Conservation (phyloP, 2,113 vertebrate genomes). For the Eupsittula cactorum region DNA sequence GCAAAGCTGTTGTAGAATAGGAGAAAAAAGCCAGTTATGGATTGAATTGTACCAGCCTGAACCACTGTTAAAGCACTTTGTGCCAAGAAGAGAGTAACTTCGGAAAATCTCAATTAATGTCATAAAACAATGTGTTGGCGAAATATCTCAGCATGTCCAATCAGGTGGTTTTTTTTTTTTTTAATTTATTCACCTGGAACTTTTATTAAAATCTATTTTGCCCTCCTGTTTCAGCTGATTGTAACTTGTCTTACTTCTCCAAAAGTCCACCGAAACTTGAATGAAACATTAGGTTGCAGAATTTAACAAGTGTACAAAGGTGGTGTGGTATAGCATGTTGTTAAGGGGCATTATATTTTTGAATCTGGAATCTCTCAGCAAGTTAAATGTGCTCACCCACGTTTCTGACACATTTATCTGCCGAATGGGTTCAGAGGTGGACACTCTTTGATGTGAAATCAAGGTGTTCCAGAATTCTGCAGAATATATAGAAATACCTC, state of each 20-base stretch:
- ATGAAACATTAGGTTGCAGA: background rate
- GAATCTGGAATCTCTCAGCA: background rate
- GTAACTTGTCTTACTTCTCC: background rate
- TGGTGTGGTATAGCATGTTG: background rate
- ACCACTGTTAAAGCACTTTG: background rate
- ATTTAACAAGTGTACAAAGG: background rate
- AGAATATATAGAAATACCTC: slow-evolving; percentile 63
- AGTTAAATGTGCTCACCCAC: slow-evolving; percentile 15
- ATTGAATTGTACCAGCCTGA: background rate
- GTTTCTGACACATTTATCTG: background rate
- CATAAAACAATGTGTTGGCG: background rate
- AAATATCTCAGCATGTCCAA: background rate
- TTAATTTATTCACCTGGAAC: background rate
- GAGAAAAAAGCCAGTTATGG: background rate
- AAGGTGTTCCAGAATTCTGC: slow-evolving; percentile 43
- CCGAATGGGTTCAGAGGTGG: slow-evolving; percentile 13
- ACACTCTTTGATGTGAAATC: slow-evolving; percentile 32
- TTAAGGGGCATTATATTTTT: background rate
- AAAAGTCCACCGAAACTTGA: background rate
- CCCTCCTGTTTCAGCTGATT: background rate
- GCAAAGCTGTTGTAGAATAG: background rate
- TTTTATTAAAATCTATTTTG: background rate
- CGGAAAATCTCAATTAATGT: background rate
- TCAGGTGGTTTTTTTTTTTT: background rate
- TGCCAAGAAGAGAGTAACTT: background rate